These are phyloP conservation scores for Nesidiocoris tenuis DNA, from an alignment of 2,888 invertebrate species.

Conservation along the genomic window DNA sequence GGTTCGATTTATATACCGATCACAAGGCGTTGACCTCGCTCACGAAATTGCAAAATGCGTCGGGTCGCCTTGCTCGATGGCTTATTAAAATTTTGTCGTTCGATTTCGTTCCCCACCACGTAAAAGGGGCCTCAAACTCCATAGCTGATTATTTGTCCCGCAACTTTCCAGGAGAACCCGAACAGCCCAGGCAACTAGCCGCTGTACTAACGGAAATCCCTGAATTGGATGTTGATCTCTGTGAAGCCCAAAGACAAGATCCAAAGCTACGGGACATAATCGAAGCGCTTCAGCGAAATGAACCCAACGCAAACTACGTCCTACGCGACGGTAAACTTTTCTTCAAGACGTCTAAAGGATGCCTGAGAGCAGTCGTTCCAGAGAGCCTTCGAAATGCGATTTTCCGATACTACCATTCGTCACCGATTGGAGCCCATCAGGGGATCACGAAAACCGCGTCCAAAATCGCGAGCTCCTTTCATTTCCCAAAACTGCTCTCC, in stretches of 20 bases:
- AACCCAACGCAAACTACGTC: neutral
- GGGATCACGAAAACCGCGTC: neutral
- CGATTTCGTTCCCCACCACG: slow-evolving; percentile 2
- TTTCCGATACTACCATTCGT: neutral
- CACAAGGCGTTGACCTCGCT: slow-evolving; percentile 13
- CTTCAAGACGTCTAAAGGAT: neutral
- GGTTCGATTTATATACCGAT: slow-evolving; percentile 8
- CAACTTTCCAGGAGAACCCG: neutral
- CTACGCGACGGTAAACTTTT: neutral
- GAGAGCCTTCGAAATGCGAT: neutral
- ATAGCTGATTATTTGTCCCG: slow-evolving; percentile 2
- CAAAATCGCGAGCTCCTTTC: neutral
- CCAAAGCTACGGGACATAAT: neutral
- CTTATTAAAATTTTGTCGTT: slow-evolving; percentile 9
- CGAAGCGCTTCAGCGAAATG: neutral
- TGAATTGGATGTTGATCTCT: neutral
- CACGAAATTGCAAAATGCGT: neutral
- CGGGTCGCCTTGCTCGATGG: slow-evolving; percentile 14
- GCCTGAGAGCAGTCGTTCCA: neutral
- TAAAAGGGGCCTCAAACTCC: neutral
- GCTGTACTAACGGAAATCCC: neutral
- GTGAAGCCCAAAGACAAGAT: neutral
- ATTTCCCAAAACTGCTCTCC: neutral
- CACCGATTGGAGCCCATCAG: neutral
- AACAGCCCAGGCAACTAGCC: neutral